A percentile compares a stretch with the other conserved stretches of the same genome.
Conservation (phyloP, 2,113 vertebrate species). For the Saccopteryx bilineata region DNA sequence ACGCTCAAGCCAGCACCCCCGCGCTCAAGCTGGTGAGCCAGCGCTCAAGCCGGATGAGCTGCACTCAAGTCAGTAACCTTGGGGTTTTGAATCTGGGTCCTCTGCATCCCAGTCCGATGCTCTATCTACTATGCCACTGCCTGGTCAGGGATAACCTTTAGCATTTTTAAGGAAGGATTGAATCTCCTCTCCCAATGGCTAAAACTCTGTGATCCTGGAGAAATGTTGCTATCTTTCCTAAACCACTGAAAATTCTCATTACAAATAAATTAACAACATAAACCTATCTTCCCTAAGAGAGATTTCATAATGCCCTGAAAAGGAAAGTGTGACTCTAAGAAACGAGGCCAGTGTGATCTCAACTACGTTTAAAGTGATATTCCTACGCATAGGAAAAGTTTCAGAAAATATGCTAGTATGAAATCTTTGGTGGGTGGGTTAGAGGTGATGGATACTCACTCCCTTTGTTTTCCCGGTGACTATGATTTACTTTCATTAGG, state of each 20-base stretch:
- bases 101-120: no score
- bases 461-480: not conserved
- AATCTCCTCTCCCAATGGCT: not conserved
- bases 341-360: not conserved
- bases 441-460: not conserved
- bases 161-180: not conserved
- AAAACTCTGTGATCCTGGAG: not conserved
- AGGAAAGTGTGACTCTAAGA: slow-evolving; percentile 31
- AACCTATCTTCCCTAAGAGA: not conserved
- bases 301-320: slow-evolving; percentile 44
- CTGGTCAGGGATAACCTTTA: not conserved
- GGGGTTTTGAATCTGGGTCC: no score
- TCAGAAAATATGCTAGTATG: not conserved
- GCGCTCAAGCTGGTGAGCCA: no score
- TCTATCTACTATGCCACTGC: no score
- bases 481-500: not conserved
- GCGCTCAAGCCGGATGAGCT: no score
- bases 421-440: not conserved
- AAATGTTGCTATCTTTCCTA: not conserved
- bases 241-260: not conserved
- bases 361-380: not conserved
- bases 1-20: no score
- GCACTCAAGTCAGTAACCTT: no score
- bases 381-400: not conserved
- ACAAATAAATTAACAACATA: slow-evolving; percentile 3